A percentile compares a stretch with the other conserved stretches of the same genome.
Conservation (phyloP, 2,888 invertebrate species). For the Halictus quadricinctus region DNA sequence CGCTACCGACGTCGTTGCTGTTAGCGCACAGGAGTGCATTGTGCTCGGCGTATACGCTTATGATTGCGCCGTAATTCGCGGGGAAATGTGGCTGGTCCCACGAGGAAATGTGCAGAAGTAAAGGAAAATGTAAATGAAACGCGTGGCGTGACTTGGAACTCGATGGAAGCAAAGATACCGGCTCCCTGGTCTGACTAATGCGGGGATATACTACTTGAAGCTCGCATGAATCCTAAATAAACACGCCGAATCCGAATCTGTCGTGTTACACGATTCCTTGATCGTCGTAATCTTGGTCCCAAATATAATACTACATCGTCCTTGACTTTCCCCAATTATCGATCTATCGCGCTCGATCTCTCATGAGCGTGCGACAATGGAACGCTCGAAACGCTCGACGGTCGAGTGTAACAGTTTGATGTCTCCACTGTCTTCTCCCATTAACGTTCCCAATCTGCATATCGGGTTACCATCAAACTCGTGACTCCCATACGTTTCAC, state of each 20-base stretch:
- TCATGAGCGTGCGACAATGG: not conserved
- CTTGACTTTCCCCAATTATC: not conserved
- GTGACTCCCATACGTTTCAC: conserved; percentile 32
- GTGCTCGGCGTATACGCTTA: not conserved
- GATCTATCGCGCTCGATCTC: not conserved
- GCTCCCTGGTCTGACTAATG: not conserved
- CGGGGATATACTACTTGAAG: not conserved
- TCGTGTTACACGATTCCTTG: not conserved
- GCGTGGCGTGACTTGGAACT: conserved; percentile 9
- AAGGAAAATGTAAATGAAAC: conserved; percentile 17
- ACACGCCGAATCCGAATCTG: not conserved
- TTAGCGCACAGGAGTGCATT: not conserved
- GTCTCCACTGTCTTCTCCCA: conserved; percentile 27
- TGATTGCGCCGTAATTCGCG: not conserved
- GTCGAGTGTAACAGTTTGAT: not conserved
- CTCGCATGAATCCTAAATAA: conserved; percentile 5
- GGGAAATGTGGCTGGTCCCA: not conserved
- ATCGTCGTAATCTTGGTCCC: not conserved
- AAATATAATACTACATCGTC: not conserved
- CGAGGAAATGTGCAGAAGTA: not conserved
- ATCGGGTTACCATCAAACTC: conserved; percentile 46
- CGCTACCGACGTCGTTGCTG: not conserved
- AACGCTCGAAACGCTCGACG: not conserved
- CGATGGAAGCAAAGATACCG: conserved; percentile 3
- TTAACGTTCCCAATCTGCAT: conserved; percentile 49